phyloP scores from a whole-genome alignment of 2,797 vertebrate species.

The Hoplostethus mediterraneus region DNA sequence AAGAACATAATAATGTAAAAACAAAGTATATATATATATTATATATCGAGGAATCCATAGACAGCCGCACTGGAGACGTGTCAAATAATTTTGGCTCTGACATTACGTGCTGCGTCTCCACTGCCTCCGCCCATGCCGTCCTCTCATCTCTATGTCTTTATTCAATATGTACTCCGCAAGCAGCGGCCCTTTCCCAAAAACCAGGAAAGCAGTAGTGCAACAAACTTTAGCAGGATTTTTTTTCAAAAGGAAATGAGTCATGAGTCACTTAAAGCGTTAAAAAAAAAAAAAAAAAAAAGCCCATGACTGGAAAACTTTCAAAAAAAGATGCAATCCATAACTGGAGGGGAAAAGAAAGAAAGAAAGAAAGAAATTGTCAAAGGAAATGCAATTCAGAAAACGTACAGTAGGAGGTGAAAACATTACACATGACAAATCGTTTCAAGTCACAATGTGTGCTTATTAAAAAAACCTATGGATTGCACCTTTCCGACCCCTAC shows the following conservation, averaged over 20 bases:
- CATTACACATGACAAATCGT: neutral
- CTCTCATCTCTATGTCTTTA: constrained; percentile 59
- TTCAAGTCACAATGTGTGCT: constrained; percentile 21
- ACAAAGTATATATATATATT: constrained; percentile 72
- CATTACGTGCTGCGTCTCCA: constrained; percentile 53
- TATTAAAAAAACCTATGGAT: constrained; percentile 29
- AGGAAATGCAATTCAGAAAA: neutral
- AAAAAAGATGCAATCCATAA: constrained; percentile 45
- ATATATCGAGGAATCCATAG: constrained; percentile 61
- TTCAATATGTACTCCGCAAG: constrained; percentile 77
- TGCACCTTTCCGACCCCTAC: constrained; percentile 58
- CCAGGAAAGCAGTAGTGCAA: constrained; percentile 97
- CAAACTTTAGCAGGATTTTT: constrained; percentile 86
- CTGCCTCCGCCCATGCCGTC: constrained; percentile 44
- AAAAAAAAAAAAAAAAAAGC: constrained; percentile 61
- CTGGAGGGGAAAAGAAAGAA: neutral
- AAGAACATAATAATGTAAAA: constrained; percentile 87
- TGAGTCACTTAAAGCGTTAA: constrained; percentile 73
- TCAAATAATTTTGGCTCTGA: constrained; percentile 64
- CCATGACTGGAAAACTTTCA: constrained; percentile 49
- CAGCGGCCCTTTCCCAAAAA: constrained; percentile 87
- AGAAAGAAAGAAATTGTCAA: neutral
- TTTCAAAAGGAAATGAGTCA: constrained; percentile 84
- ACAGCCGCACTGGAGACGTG: constrained; percentile 55
- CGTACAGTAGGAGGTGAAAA: constrained; percentile 10